Percentiles rank a stretch among this genome's conserved stretches.
These are phyloP conservation scores for Synodontis membranacea DNA, from an alignment of 2,113 vertebrate species.

Conservation along the genomic window DNA sequence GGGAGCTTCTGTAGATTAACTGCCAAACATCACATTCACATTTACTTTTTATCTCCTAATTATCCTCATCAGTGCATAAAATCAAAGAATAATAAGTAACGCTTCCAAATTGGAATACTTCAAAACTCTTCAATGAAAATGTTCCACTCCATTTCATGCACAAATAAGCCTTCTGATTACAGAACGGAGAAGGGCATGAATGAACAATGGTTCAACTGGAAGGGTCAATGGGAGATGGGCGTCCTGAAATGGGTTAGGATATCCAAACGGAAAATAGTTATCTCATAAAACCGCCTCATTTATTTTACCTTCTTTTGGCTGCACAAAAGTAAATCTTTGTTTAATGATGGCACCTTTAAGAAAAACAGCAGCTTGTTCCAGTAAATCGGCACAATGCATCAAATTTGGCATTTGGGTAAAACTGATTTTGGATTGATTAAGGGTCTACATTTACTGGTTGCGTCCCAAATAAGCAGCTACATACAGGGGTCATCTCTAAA, in stretches of 20 bases:
- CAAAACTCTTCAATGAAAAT: slow-evolving; percentile 34
- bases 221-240: slow-evolving; percentile 29
- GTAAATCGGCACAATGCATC: neutral
- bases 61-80: slow-evolving; percentile 40
- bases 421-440: slow-evolving; percentile 29
- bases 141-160: slow-evolving; percentile 44
- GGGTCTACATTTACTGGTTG: neutral
- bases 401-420: neutral
- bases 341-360: slow-evolving; percentile 45
- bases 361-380: slow-evolving; percentile 8
- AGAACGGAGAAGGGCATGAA: slow-evolving; percentile 32
- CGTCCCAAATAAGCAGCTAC: neutral
- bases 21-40: slow-evolving; percentile 35
- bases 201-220: slow-evolving; percentile 27
- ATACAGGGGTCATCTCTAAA: neutral
- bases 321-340: slow-evolving; percentile 41
- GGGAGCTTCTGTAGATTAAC: slow-evolving; percentile 4
- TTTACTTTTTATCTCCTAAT: slow-evolving; percentile 46
- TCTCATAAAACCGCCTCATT: slow-evolving; percentile 25
- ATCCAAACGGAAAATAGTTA: slow-evolving; percentile 49
- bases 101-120: slow-evolving; percentile 24
- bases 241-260: slow-evolving; percentile 28
- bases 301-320: slow-evolving; percentile 25
- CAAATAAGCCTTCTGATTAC: slow-evolving; percentile 49
- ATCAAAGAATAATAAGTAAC: slow-evolving; percentile 29